Evolutionary conservation across 1,140 invertebrate genomes (phyloP).

Genomic region (Microplitis mediator): DNA sequence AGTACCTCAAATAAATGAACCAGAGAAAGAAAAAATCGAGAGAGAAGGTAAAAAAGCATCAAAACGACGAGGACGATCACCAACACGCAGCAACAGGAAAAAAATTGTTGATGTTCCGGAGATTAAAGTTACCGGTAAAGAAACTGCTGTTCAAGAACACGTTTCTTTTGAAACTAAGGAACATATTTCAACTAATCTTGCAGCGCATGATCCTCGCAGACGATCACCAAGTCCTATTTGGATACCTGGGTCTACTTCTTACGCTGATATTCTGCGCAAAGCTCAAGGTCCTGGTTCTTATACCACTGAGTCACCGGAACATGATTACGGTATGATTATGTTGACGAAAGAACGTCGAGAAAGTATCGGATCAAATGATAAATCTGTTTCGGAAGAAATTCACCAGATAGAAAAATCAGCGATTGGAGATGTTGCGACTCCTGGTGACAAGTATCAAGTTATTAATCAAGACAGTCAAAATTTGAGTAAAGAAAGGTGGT

Average conservation of each 20-base stretch:
- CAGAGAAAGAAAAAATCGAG: background rate
- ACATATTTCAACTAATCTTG: slow-evolving; percentile 17
- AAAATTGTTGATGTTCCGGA: slow-evolving; percentile 22
- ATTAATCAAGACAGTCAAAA: background rate
- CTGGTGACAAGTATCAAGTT: too few relatives aligned
- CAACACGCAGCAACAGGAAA: slow-evolving; percentile 37
- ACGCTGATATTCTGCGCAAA: slow-evolving; percentile 78
- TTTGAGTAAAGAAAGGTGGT: background rate
- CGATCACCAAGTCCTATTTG: slow-evolving; percentile 76
- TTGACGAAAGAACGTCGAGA: too few relatives aligned
- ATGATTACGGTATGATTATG: background rate
- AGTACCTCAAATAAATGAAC: background rate
- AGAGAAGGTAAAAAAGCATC: background rate
- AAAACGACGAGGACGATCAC: slow-evolving; percentile 47
- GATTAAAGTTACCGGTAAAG: slow-evolving; percentile 24
- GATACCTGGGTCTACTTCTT: slow-evolving; percentile 73
- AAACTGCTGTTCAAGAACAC: background rate
- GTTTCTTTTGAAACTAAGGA: background rate
- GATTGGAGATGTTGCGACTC: too few relatives aligned
- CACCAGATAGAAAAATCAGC: too few relatives aligned
- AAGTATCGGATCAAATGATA: too few relatives aligned
- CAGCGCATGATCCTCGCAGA: slow-evolving; percentile 45
- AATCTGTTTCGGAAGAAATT: too few relatives aligned
- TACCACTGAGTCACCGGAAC: slow-evolving; percentile 35
- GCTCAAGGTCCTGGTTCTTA: slow-evolving; percentile 40